phyloP scores from a whole-genome alignment of 2,113 vertebrate genomes.

The Datnioides undecimradiatus region DNA sequence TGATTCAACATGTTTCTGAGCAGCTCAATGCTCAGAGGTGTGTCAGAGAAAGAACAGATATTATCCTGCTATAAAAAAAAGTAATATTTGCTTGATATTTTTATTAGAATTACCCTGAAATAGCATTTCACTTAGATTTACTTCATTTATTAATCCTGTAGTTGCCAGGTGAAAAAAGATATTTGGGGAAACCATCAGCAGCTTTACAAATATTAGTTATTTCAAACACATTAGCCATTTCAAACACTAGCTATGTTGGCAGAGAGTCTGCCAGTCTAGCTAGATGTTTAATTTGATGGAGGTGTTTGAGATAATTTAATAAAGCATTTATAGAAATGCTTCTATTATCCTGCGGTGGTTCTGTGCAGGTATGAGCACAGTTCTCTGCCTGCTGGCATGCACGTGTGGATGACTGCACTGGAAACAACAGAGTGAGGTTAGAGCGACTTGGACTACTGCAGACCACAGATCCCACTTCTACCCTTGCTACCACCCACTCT shows the following conservation, averaged over 20 bases:
- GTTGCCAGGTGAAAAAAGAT: too few species aligned
- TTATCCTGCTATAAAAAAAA: background rate
- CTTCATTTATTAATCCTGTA: too few species aligned
- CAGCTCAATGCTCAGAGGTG: background rate
- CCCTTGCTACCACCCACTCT: background rate
- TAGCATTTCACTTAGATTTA: background rate
- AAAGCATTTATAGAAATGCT: background rate
- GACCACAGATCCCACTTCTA: constrained; percentile 38
- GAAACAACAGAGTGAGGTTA: constrained; percentile 47
- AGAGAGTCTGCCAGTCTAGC: too few species aligned
- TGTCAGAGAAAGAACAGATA: background rate
- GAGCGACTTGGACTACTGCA: constrained; percentile 33
- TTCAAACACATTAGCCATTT: too few species aligned
- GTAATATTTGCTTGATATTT: background rate
- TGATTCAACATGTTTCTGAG: background rate
- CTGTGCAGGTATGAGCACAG: too few species aligned
- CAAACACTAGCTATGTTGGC: too few species aligned
- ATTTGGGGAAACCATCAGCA: background rate
- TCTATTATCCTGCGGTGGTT: background rate
- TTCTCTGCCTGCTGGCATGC: background rate
- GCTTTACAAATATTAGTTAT: too few species aligned
- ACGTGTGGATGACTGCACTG: background rate
- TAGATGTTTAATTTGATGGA: background rate
- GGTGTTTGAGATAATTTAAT: background rate
- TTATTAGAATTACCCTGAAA: background rate